A percentile compares a stretch with the other conserved stretches of the same genome.
phyloP scores from a whole-genome alignment of 2,797 vertebrate genomes.

The Pangasius sanitwongsei region DNA sequence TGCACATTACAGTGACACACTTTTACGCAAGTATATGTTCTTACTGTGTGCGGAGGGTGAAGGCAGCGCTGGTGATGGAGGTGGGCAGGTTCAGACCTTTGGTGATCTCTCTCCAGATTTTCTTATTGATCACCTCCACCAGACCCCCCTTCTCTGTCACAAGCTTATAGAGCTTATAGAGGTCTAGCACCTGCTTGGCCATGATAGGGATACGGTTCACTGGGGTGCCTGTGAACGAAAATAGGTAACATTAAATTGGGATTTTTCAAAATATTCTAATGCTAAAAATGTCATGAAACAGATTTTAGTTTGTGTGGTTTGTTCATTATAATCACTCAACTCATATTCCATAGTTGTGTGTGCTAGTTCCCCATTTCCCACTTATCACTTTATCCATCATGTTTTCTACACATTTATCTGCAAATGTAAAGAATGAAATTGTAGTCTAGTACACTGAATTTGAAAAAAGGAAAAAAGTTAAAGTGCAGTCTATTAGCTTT shows the following conservation, averaged over 20 bases:
- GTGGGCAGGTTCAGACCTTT: conserved; percentile 88
- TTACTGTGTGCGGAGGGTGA: conserved; percentile 88
- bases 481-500: neutral
- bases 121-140: conserved; percentile 89
- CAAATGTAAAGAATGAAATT: neutral
- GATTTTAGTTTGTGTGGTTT: neutral
- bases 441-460: neutral
- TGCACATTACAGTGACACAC: neutral
- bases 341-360: neutral
- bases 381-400: neutral
- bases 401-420: neutral
- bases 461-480: neutral
- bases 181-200: conserved; percentile 88
- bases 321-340: neutral
- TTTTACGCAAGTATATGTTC: conserved; percentile 43
- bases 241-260: neutral
- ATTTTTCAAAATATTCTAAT: neutral
- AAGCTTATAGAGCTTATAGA: conserved; percentile 88
- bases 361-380: neutral
- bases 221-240: conserved; percentile 77
- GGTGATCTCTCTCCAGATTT: conserved; percentile 89
- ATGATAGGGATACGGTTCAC: conserved; percentile 90
- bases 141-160: conserved; percentile 87
- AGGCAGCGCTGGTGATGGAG: conserved; percentile 88
- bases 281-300: neutral